Evolutionary conservation across 2,888 invertebrate species (phyloP), one percentile per base, ranked within the genome.

Genomic region (Alcis repandata): DNA sequence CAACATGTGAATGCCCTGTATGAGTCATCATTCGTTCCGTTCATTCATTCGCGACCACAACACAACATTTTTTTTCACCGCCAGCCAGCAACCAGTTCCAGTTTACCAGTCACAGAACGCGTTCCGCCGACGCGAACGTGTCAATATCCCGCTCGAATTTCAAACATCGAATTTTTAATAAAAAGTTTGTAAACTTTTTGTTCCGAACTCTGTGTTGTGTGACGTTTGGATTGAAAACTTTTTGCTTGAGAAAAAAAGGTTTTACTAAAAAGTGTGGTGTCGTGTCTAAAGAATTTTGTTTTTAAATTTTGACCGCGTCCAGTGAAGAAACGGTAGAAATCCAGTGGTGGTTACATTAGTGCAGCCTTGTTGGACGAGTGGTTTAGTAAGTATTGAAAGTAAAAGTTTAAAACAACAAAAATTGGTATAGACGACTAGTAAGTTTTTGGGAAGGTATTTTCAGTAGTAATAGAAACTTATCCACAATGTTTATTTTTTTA

Each of bases 341-440:
- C 57, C 43, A 36, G 67, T 49, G 22, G 38, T 59, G 49, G 69
- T 68, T 63, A 15, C 45, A 51, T 32, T 56, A 36, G 46, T 62
- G 62, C 63, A 77, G 69, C 77, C 77, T 84, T 75, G 82, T 66
- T 66, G 73, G 75, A 80, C 83, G 77, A 79, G 83, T 83, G 76
- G 77, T 71, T 73, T 61, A 67, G 87, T 87, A 77, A 85, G 85
- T 86, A 84, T 78, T 58, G 74, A 85, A 87, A 85, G 86, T 87
- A 87, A 86, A 84, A 86, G 86, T 84, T 1, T 43, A 20, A 2
- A 19, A 63, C 40, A 27, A 40, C 20, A 7, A 75, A 22, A 8
- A 40, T 58, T 20, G 20, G 40, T 48, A 40, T 27, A 22, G 52
- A 45, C 59, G 45, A 49, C 59, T 68, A 49, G 46, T 51, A 19